A percentile compares a stretch with the other conserved stretches of the same genome.
Conservation (phyloP, 2,113 vertebrate species). For the Dicerorhinus sumatrensis region DNA sequence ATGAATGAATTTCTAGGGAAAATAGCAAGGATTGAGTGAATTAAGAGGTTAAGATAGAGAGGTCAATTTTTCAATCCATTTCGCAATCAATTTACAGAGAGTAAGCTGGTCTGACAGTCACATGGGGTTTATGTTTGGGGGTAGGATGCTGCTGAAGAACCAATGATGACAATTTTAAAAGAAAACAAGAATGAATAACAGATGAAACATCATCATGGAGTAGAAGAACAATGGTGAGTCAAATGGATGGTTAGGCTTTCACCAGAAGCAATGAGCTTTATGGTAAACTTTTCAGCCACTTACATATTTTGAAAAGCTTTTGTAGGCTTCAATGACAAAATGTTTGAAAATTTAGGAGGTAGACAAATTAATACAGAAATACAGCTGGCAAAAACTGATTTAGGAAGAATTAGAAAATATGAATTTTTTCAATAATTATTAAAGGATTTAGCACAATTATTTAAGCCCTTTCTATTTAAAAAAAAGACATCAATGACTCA, state of each 20-base stretch:
- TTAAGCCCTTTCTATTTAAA: background rate
- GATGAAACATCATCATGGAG: constrained; percentile 51
- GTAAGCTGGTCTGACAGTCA: constrained; percentile 60
- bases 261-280: background rate
- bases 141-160: constrained; percentile 63
- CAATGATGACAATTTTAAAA: constrained; percentile 63
- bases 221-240: constrained; percentile 67
- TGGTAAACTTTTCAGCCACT: background rate
- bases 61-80: constrained; percentile 27
- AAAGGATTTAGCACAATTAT: background rate
- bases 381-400: background rate
- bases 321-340: background rate
- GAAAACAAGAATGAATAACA: constrained; percentile 59
- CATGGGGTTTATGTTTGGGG: constrained; percentile 69
- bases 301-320: background rate
- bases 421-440: background rate
- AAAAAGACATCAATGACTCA: background rate
- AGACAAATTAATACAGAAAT: background rate
- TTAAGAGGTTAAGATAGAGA: constrained; percentile 10
- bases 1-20: constrained; percentile 33
- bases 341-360: background rate
- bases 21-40: constrained; percentile 43
- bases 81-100: constrained; percentile 12
- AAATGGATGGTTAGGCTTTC: constrained; percentile 39
- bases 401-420: background rate